A percentile compares a stretch with the other conserved stretches of the same genome.
Evolutionary conservation across 2,797 vertebrate genomes (phyloP).

Genomic region (Rhadinocentrus ornatus): DNA sequence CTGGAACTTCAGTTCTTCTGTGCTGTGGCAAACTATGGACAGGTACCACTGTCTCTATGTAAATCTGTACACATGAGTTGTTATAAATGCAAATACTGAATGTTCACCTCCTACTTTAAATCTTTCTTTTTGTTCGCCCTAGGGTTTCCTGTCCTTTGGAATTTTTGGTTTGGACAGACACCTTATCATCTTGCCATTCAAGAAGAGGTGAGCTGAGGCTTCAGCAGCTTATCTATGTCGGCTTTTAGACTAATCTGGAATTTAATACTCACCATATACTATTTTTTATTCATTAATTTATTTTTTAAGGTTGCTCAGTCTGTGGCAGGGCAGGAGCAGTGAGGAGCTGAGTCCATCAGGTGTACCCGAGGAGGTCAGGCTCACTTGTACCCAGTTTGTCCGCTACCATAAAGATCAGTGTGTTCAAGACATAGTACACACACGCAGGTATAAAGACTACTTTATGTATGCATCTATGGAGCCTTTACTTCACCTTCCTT

Average conservation of each 20-base stretch:
- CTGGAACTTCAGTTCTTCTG: slow-evolving; percentile 98
- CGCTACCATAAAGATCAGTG: slow-evolving; percentile 95
- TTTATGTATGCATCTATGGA: not conserved
- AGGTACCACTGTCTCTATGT: slow-evolving; percentile 81
- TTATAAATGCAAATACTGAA: no score
- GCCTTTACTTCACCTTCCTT: not conserved
- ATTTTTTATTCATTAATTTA: slow-evolving; percentile 14
- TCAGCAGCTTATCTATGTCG: fast-evolving
- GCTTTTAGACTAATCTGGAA: not conserved
- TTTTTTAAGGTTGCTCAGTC: slow-evolving; percentile 83
- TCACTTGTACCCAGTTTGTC: slow-evolving; percentile 96
- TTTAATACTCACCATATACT: not conserved
- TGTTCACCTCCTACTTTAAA: not conserved
- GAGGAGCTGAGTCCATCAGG: slow-evolving; percentile 68
- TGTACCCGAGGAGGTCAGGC: slow-evolving; percentile 91
- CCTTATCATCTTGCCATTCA: slow-evolving; percentile 95
- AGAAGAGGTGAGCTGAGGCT: slow-evolving; percentile 86
- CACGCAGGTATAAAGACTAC: slow-evolving; percentile 84
- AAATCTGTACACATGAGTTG: not conserved
- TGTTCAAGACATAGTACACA: slow-evolving; percentile 90
- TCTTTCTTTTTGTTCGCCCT: slow-evolving; percentile 8
- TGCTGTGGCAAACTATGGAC: slow-evolving; percentile 96
- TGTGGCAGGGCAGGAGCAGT: slow-evolving; percentile 85
- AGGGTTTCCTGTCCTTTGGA: slow-evolving; percentile 97
- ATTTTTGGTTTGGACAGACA: slow-evolving; percentile 97